Evolutionary conservation across 2,888 invertebrate species (phyloP), one percentile per base, ranked within the genome.

Genomic region (Lathronympha strigana): DNA sequence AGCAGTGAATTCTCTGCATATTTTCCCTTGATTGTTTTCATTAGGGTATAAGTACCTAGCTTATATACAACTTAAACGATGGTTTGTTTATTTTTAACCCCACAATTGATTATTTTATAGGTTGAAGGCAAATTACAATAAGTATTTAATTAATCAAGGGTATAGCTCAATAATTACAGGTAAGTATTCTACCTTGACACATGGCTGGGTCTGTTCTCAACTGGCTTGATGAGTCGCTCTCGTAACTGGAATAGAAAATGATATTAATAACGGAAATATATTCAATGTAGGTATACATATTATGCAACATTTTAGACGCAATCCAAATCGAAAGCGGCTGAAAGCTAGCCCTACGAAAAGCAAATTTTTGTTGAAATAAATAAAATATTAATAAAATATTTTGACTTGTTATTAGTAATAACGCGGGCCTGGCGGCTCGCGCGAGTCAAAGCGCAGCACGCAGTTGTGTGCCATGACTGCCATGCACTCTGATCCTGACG

Each of bases 351-450:
- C n/a, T n/a, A n/a, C n/a, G n/a, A n/a, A n/a, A n/a, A n/a, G n/a
- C n/a, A n/a, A n/a, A n/a, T n/a, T n/a, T n/a, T n/a, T n/a, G n/a
- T n/a, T n/a, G n/a, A n/a, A n/a, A n/a, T n/a, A n/a, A n/a, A n/a
- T n/a, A n/a, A n/a, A n/a, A n/a, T n/a, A n/a, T n/a, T n/a, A n/a
- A n/a, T n/a, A n/a, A n/a, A n/a, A 13, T 33, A 11, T 11, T 33
- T 2, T 33, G 33, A 11, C 13, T 11, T 13, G 2, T 13, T 33
- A 33, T 31, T 31, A 31, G 9, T 1, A 31, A 31, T 9, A 8
- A 28, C 0, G 93, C 62, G 93, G 96, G 68, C 94, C 97, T 87
- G 94, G 97, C 76, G 94, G 94, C 69, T 95, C 98, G 74, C 94
- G 94, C 80, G 95, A 94, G 74, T 95, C 97, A 72, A 93, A 94